Evolutionary conservation across 2,797 vertebrate species (phyloP).

Genomic region (Capromys pilorides): DNA sequence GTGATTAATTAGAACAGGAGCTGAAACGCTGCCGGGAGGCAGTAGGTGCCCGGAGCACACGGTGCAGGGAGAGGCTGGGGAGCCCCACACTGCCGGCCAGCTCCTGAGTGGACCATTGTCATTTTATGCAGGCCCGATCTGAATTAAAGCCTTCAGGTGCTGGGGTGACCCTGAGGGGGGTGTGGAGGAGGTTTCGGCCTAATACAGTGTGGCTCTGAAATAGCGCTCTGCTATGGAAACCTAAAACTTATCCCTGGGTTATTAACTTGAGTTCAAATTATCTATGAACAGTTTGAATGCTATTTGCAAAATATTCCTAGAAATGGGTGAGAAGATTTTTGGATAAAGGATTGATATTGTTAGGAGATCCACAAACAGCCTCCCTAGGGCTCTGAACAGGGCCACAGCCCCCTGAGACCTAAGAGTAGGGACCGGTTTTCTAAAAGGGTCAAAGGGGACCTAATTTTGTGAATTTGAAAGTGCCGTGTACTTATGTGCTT

Average conservation of each 20-base stretch:
- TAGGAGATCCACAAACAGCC: neutral
- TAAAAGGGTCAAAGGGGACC: neutral
- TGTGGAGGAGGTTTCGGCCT: neutral
- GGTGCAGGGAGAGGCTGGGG: neutral
- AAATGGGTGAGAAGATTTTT: neutral
- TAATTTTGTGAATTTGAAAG: conserved; percentile 4
- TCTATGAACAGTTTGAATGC: neutral
- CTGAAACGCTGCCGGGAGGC: neutral
- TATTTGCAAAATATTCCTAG: neutral
- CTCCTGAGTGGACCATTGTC: neutral
- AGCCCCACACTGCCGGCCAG: neutral
- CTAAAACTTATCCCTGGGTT: neutral
- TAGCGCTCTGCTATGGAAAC: neutral
- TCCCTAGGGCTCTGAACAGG: neutral
- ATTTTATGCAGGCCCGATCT: neutral
- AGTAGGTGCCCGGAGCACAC: neutral
- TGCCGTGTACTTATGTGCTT: neutral
- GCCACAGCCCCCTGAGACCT: neutral
- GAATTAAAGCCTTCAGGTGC: too few relatives aligned
- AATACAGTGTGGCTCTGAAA: neutral
- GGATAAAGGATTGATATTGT: neutral
- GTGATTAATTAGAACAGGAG: neutral
- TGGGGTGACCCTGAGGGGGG: neutral
- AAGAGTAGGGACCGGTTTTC: neutral
- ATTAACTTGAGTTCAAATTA: neutral